Conservation (phyloP, 1,140 invertebrate species). For the Drosophila tani region DNA sequence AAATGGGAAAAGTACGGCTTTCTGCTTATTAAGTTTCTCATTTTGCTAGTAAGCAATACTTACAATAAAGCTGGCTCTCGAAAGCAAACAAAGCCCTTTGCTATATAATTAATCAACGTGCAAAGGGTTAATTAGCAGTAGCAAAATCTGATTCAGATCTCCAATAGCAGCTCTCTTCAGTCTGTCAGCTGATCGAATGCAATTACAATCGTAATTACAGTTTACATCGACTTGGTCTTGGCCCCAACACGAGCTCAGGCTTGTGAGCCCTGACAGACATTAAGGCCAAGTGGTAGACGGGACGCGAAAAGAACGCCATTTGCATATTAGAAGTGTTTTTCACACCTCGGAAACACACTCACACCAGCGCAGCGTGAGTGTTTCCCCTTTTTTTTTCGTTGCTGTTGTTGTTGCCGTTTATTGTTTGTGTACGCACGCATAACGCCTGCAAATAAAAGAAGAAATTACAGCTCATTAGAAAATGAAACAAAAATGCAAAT, state of each 20-base stretch:
- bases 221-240: conserved; percentile 43
- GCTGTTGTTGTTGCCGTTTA: conserved; percentile 28
- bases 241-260: conserved; percentile 12
- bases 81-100: background rate
- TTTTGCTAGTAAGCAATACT: background rate
- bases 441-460: conserved; percentile 80
- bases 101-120: conserved; percentile 1
- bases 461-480: conserved; percentile 83
- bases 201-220: conserved; percentile 76
- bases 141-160: background rate
- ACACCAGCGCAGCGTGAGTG: conserved; percentile 20
- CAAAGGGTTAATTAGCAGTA: conserved; percentile 16
- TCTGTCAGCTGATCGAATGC: conserved; percentile 59
- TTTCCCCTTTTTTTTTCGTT: background rate
- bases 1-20: background rate
- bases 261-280: conserved; percentile 20
- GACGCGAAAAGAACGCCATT: conserved; percentile 47
- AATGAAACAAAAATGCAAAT: conserved; percentile 72
- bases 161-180: background rate
- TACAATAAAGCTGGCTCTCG: background rate
- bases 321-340: conserved; percentile 79
- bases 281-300: background rate
- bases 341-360: conserved; percentile 62
- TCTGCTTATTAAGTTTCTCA: background rate
- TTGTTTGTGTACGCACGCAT: conserved; percentile 78